Conservation (phyloP, 2,888 invertebrate species). For the Troides helena region DNA sequence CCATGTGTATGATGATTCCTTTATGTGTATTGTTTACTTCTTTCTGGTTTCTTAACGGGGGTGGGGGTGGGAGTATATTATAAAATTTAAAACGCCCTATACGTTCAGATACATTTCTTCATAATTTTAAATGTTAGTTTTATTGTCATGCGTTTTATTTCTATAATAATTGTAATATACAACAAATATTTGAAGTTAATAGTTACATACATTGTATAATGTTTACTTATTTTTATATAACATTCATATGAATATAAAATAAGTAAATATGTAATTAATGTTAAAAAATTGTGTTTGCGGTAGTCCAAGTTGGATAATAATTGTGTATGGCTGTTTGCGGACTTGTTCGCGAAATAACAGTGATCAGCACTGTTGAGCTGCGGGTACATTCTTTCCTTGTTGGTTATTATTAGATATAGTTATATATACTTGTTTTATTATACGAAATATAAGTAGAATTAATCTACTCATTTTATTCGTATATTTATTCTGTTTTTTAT, state of each 20-base stretch:
- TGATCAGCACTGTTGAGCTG: conserved; percentile 47
- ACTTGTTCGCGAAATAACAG: conserved; percentile 55
- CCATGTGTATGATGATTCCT: too few relatives aligned
- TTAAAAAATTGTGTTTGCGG: conserved; percentile 14
- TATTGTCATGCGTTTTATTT: too few relatives aligned
- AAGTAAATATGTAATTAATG: background rate
- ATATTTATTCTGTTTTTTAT: background rate
- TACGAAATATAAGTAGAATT: background rate
- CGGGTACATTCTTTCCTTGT: conserved; percentile 47
- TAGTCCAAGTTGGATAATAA: conserved; percentile 42
- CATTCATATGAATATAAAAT: background rate
- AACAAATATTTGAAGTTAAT: too few relatives aligned
- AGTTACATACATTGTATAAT: background rate
- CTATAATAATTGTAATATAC: too few relatives aligned
- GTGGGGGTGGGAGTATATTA: too few relatives aligned
- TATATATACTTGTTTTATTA: conserved; percentile 3
- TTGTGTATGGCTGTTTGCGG: conserved; percentile 43
- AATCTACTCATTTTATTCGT: background rate
- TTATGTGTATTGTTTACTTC: too few relatives aligned
- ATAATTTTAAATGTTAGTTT: too few relatives aligned
- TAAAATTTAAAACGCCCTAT: too few relatives aligned
- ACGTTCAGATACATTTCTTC: too few relatives aligned
- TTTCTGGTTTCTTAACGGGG: too few relatives aligned
- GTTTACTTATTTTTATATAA: background rate
- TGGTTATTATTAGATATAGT: conserved; percentile 28